A percentile compares a stretch with the other conserved stretches of the same genome.
These are phyloP conservation scores for Tiliacea aurago DNA, from an alignment of 2,888 invertebrate genomes.

Conservation along the genomic window DNA sequence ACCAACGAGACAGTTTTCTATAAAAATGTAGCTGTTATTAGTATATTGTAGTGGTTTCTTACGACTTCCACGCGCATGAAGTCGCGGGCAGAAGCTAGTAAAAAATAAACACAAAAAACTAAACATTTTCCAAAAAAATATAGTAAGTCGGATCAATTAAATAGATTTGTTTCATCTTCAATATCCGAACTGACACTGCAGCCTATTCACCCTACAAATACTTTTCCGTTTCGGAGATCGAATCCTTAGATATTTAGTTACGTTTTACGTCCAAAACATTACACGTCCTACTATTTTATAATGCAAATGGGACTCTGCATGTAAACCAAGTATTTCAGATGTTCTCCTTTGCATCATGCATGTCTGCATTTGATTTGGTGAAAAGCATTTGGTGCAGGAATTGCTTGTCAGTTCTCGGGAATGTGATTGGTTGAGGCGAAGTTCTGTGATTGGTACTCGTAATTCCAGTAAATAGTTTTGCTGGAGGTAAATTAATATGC, in stretches of 20 bases:
- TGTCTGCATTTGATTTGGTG: slow-evolving; percentile 51
- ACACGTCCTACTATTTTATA: slow-evolving; percentile 67
- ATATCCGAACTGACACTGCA: neutral
- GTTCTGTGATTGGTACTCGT: slow-evolving; percentile 33
- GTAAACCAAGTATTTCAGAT: slow-evolving; percentile 30
- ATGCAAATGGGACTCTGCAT: slow-evolving; percentile 60
- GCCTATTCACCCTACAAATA: slow-evolving; percentile 52
- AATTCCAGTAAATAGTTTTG: slow-evolving; percentile 16
- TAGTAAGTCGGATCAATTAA: neutral
- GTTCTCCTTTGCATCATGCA: slow-evolving; percentile 34
- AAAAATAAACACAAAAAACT: neutral
- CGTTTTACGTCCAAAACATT: slow-evolving; percentile 62
- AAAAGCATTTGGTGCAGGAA: slow-evolving; percentile 40
- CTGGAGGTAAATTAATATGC: slow-evolving; percentile 9
- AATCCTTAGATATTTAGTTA: slow-evolving; percentile 72
- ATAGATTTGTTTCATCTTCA: neutral
- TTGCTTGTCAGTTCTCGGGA: slow-evolving; percentile 43
- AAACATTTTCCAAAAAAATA: neutral
- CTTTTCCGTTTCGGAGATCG: slow-evolving; percentile 64
- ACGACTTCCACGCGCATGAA: no score
- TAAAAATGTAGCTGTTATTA: no score
- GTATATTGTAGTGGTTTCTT: no score
- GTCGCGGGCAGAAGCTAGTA: no score
- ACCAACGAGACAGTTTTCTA: no score
- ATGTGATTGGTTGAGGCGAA: slow-evolving; percentile 39